Conservation (phyloP, 2,888 invertebrate genomes). For the Sepioteuthis lessoniana region DNA sequence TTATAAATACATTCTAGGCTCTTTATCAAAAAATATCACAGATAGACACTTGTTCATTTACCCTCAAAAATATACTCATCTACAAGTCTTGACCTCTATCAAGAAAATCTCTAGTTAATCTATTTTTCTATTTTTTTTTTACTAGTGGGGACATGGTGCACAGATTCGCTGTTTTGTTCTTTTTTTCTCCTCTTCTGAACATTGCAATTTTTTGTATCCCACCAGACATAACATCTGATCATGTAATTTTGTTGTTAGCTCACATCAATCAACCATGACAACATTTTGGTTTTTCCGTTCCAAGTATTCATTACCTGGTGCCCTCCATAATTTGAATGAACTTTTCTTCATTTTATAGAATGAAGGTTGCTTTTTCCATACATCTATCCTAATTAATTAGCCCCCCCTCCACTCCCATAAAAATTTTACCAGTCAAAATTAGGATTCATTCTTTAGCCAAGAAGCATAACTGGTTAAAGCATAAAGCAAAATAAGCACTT, state of each 20-base stretch:
- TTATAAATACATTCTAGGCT: neutral
- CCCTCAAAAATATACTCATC: neutral
- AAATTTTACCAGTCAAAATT: no score
- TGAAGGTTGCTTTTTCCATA: no score
- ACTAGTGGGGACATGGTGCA: neutral
- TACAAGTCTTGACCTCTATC: neutral
- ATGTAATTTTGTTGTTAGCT: neutral
- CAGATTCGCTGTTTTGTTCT: neutral
- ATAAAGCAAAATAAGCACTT: no score
- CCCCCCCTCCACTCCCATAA: no score
- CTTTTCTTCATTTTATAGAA: neutral
- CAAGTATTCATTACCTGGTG: neutral
- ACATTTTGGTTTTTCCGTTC: neutral
- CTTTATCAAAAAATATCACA: neutral
- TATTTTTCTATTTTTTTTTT: no score
- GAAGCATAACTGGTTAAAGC: no score
- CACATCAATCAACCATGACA: neutral
- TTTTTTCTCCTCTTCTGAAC: neutral
- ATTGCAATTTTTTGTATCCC: neutral
- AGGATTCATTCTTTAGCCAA: no score
- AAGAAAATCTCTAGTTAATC: neutral
- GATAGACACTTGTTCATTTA: neutral
- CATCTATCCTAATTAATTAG: no score
- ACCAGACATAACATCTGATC: neutral
- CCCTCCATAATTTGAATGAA: neutral